A percentile compares a stretch with the other conserved stretches of the same genome.
Conservation (phyloP, 1,140 invertebrate genomes). For the Antheraea pernyi region DNA sequence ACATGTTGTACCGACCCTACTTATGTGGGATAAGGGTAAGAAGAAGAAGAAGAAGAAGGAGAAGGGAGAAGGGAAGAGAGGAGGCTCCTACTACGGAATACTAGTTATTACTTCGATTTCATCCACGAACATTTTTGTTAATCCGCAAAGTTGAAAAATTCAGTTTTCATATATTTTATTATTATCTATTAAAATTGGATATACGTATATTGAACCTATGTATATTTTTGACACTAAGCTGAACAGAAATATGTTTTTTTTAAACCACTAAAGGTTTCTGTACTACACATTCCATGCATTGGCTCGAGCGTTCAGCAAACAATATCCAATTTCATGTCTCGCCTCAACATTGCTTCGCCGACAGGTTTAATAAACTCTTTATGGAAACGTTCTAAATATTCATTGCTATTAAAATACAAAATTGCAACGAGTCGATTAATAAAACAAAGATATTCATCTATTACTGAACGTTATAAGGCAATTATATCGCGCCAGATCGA, state of each 20-base stretch:
- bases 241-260: neutral
- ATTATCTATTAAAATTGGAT: no score
- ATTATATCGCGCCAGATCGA: constrained; percentile 6
- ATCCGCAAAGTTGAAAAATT: no score
- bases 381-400: constrained; percentile 18
- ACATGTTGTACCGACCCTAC: no score
- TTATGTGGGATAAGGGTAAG: no score
- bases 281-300: neutral
- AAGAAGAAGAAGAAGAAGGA: no score
- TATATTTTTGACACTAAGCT: no score
- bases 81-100: no score
- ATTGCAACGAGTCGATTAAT: constrained; percentile 6
- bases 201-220: no score
- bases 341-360: constrained; percentile 16
- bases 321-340: constrained; percentile 34
- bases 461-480: constrained; percentile 9
- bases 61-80: no score
- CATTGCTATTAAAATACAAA: constrained; percentile 8
- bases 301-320: constrained; percentile 30
- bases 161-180: no score
- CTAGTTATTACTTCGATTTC: no score
- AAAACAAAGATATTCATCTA: constrained; percentile 3
- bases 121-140: no score
- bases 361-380: constrained; percentile 21
- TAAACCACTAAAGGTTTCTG: neutral